These are phyloP conservation scores for Thoracochromis brauschi DNA, from an alignment of 2,113 vertebrate genomes.

Conservation along the genomic window DNA sequence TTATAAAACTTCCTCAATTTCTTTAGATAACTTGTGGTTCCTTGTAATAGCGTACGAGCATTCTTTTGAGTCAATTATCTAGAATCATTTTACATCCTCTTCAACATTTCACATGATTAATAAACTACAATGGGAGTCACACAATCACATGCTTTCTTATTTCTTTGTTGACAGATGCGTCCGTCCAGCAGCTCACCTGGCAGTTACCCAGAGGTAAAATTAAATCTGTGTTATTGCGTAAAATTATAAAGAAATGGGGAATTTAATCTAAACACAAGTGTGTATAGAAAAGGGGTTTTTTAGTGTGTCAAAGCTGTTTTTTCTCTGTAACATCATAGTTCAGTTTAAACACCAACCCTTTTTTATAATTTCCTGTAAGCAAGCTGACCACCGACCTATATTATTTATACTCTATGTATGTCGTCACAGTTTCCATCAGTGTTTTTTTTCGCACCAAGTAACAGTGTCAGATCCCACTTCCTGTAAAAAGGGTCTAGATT, in stretches of 20 bases:
- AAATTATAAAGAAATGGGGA: neutral
- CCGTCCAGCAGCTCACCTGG: rapidly evolving
- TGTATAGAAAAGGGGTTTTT: rapidly evolving
- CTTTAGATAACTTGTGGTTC: neutral
- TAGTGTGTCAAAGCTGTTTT: neutral
- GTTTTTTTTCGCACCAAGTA: neutral
- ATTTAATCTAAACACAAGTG: neutral
- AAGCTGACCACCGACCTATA: conserved; percentile 27
- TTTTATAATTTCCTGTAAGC: conserved; percentile 22
- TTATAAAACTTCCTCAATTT: neutral
- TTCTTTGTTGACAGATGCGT: neutral
- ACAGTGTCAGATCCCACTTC: neutral
- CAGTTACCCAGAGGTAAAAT: conserved; percentile 10
- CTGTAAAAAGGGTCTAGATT: neutral
- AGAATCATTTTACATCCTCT: neutral
- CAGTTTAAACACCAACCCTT: neutral
- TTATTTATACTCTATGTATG: neutral
- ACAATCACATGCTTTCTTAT: neutral
- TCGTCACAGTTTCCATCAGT: conserved; percentile 12
- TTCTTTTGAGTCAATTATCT: neutral
- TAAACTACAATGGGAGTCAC: neutral
- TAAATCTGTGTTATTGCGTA: neutral
- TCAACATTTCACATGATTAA: neutral
- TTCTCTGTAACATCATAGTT: neutral
- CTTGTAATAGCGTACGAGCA: neutral